Evolutionary conservation across 1,140 invertebrate species (phyloP).

Genomic region (Cephus cinctus): DNA sequence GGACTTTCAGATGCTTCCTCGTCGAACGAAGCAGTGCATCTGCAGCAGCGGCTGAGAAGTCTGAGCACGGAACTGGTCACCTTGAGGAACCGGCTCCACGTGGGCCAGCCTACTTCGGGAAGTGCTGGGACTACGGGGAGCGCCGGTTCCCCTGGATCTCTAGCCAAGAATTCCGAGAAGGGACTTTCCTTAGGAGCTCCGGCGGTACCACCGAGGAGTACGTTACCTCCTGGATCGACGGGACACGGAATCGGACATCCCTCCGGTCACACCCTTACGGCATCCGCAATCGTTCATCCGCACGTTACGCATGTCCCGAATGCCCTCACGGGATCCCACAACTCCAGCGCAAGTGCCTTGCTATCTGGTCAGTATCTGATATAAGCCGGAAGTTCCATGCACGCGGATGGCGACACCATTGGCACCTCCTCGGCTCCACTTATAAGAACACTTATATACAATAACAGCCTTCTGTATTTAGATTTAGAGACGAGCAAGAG

Average conservation of each 20-base stretch:
- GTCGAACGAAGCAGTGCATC: constrained; percentile 87
- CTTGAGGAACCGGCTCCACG: constrained; percentile 80
- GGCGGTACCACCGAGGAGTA: constrained; percentile 53
- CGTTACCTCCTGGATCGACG: constrained; percentile 40
- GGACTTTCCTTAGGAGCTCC: constrained; percentile 39
- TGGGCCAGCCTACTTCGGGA: constrained; percentile 58
- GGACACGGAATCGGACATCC: constrained; percentile 38
- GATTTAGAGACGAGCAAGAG: constrained; percentile 47
- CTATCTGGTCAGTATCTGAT: constrained; percentile 48
- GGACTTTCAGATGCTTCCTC: constrained; percentile 86
- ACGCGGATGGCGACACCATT: too few species aligned
- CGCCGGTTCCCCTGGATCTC: constrained; percentile 24
- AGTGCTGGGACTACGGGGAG: constrained; percentile 33
- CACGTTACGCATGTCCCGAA: constrained; percentile 40
- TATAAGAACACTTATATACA: too few species aligned
- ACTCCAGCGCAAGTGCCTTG: constrained; percentile 44
- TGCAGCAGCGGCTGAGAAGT: constrained; percentile 84
- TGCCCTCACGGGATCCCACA: constrained; percentile 40
- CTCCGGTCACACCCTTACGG: constrained; percentile 45
- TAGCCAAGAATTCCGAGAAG: constrained; percentile 35
- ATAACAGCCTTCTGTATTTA: constrained; percentile 20
- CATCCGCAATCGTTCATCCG: constrained; percentile 51
- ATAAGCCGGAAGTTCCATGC: too few species aligned
- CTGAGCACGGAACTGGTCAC: constrained; percentile 88
- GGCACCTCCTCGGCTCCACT: too few species aligned